Conservation (phyloP, 2,113 vertebrate genomes). For the Nyctereutes procyonoides region DNA sequence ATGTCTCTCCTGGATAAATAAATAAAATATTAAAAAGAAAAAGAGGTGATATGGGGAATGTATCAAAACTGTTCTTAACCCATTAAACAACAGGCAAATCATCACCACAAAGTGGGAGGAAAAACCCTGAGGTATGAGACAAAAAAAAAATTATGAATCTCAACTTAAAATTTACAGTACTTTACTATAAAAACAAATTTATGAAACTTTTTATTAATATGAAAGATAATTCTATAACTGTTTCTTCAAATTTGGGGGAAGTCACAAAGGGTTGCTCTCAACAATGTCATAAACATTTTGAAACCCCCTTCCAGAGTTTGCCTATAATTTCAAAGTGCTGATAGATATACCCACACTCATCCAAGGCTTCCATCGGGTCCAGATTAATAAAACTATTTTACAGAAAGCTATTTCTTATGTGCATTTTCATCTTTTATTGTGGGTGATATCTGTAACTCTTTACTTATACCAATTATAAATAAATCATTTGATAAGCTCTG, state of each 20-base stretch:
- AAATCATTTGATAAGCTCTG: neutral
- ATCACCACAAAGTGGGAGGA: neutral
- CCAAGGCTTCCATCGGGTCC: neutral
- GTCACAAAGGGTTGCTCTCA: neutral
- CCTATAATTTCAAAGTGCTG: neutral
- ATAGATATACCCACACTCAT: neutral
- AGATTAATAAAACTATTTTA: neutral
- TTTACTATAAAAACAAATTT: neutral
- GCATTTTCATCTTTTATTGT: neutral
- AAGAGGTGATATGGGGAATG: neutral
- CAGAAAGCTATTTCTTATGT: neutral
- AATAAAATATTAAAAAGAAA: too few species aligned
- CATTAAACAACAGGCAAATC: neutral
- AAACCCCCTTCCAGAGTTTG: neutral
- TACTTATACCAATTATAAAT: neutral
- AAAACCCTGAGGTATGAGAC: neutral
- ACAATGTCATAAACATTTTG: neutral
- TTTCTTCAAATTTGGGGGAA: neutral
- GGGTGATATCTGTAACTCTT: neutral
- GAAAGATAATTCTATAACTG: neutral
- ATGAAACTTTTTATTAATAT: neutral
- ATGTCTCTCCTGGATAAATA: too few species aligned
- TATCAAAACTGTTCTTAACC: neutral
- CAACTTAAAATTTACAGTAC: neutral
- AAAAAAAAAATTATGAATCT: neutral